Evolutionary conservation across 2,113 vertebrate species (phyloP).

Genomic region (Capreolus pygargus): DNA sequence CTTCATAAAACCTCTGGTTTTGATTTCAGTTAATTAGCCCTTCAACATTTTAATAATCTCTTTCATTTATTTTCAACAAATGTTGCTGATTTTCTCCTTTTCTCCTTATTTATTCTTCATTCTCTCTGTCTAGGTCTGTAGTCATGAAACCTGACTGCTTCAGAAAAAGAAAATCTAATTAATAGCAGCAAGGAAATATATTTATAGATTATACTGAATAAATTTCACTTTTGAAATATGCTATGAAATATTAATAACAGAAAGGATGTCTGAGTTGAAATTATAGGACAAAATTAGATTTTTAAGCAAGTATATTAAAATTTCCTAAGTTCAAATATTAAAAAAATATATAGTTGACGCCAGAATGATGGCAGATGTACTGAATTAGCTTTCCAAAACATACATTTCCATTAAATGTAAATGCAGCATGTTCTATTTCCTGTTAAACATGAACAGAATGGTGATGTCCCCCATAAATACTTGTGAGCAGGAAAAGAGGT

Average conservation of each 20-base stretch:
- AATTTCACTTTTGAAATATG: slow-evolving; percentile 10
- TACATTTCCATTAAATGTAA: neutral
- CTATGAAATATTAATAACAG: neutral
- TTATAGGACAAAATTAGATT: neutral
- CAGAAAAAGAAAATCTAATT: slow-evolving; percentile 27
- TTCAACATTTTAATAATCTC: slow-evolving; percentile 15
- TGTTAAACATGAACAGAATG: neutral
- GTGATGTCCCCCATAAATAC: neutral
- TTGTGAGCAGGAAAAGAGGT: neutral
- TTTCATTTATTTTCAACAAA: slow-evolving; percentile 48
- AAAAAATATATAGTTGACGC: neutral
- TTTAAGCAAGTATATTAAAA: neutral
- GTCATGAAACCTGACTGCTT: neutral
- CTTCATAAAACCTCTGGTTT: neutral
- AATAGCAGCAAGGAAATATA: neutral
- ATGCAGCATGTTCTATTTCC: neutral
- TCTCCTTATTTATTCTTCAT: neutral
- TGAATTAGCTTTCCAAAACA: neutral
- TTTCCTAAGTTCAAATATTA: neutral
- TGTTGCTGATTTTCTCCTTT: neutral
- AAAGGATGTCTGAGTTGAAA: slow-evolving; percentile 12
- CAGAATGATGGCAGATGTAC: neutral
- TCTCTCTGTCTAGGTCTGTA: neutral
- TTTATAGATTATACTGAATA: neutral
- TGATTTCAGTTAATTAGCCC: neutral